Evolutionary conservation across 2,888 invertebrate species (phyloP).

Genomic region (Spodoptera picta): DNA sequence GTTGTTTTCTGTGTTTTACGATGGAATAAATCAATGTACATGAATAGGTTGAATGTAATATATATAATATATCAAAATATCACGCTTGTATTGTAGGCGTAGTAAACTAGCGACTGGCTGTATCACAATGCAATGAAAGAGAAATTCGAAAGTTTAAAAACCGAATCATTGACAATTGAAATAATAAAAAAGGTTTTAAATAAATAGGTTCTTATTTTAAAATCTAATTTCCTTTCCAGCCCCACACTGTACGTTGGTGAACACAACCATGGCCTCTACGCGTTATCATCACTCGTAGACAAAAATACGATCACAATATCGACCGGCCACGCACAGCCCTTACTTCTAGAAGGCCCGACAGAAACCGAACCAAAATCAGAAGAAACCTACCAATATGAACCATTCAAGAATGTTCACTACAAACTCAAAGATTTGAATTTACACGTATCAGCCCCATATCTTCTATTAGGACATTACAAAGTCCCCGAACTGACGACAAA

Average conservation of each 20-base stretch:
- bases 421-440: conserved; percentile 80
- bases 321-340: conserved; percentile 90
- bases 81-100: too few species aligned
- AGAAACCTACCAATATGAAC: conserved; percentile 79
- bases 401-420: conserved; percentile 85
- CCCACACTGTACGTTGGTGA: conserved; percentile 98
- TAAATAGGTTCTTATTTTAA: background rate
- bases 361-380: conserved; percentile 64
- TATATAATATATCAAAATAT: too few species aligned
- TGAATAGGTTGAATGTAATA: too few species aligned
- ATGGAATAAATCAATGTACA: background rate
- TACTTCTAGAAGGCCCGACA: conserved; percentile 93
- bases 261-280: conserved; percentile 94
- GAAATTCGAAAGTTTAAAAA: too few species aligned
- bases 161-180: too few species aligned
- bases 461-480: conserved; percentile 91
- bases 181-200: background rate
- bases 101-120: too few species aligned
- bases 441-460: conserved; percentile 81
- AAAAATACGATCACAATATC: conserved; percentile 95
- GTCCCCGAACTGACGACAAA: conserved; percentile 89
- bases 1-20: conserved; percentile 2
- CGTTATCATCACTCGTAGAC: conserved; percentile 97
- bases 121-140: too few species aligned
- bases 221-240: conserved; percentile 84